Percentiles rank a stretch among this genome's conserved stretches.
phyloP scores from a whole-genome alignment of 2,888 invertebrate genomes.

The Cinara cedri region DNA sequence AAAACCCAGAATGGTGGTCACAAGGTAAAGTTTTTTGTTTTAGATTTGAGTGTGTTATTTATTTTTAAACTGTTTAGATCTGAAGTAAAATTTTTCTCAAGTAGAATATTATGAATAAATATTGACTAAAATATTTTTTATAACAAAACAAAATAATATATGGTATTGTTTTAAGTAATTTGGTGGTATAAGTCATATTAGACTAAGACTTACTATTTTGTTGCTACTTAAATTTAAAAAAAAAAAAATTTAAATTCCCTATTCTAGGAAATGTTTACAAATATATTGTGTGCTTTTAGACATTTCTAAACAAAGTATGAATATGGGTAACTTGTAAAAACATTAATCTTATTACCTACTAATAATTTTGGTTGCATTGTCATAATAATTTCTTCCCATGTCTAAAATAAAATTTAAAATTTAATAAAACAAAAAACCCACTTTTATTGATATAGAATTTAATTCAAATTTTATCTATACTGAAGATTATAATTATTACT shows the following conservation, averaged over 20 bases:
- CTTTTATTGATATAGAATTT: neutral
- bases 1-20: constrained; percentile 28
- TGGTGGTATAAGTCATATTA: neutral
- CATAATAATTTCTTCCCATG: neutral
- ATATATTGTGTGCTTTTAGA: constrained; percentile 12
- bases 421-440: neutral
- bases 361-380: neutral
- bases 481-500: too few relatives aligned
- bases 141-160: neutral
- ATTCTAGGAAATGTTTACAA: neutral
- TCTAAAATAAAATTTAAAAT: neutral
- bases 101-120: neutral
- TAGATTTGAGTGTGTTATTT: neutral
- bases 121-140: neutral
- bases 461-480: too few relatives aligned
- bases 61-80: neutral
- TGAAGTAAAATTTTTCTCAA: neutral
- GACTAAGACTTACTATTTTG: constrained; percentile 7
- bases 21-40: constrained; percentile 27
- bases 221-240: constrained; percentile 1
- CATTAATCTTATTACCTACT: neutral
- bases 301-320: neutral
- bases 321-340: constrained; percentile 1
- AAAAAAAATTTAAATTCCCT: neutral
- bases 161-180: constrained; percentile 2